A percentile compares a stretch with the other conserved stretches of the same genome.
phyloP scores from a whole-genome alignment of 23 tunicate genomes.

The Oikopleura vanhoeffeni region DNA sequence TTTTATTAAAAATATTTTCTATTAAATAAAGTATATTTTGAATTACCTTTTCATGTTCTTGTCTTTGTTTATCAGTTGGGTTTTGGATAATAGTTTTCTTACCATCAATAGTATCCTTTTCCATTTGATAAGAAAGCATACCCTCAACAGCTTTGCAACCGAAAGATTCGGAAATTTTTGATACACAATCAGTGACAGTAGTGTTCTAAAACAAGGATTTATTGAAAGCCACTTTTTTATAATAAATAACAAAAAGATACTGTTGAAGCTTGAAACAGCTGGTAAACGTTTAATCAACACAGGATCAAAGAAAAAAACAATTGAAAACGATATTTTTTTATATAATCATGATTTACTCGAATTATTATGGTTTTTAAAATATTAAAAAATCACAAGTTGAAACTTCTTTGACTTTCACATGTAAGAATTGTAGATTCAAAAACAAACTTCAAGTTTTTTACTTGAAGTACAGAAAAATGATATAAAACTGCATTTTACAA shows the following conservation, averaged over 20 bases:
- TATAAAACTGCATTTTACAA: too few relatives aligned
- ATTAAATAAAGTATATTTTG: too few relatives aligned
- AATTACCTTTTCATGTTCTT: conserved; percentile 15
- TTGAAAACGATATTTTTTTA: neutral
- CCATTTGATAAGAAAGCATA: conserved; percentile 79
- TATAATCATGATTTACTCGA: too few relatives aligned
- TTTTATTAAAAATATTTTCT: too few relatives aligned
- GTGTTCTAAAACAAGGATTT: conserved; percentile 28
- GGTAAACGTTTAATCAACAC: neutral
- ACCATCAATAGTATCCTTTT: conserved; percentile 64
- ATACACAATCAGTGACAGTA: conserved; percentile 33
- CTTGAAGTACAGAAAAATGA: too few relatives aligned
- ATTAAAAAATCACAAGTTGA: too few relatives aligned
- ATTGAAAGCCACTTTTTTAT: too few relatives aligned
- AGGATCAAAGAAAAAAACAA: neutral
- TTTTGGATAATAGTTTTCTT: conserved; percentile 81
- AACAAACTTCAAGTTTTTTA: too few relatives aligned
- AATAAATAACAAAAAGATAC: neutral
- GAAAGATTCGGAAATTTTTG: conserved; percentile 36
- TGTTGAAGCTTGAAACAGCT: neutral
- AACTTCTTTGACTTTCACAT: too few relatives aligned
- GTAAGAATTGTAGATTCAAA: too few relatives aligned
- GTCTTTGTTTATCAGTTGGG: conserved; percentile 79
- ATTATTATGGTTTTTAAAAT: too few relatives aligned
- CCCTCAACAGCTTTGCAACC: conserved; percentile 76